A percentile compares a stretch with the other conserved stretches of the same genome.
phyloP scores from a whole-genome alignment of 2,113 vertebrate genomes.

The Sinocyclocheilus grahami region DNA sequence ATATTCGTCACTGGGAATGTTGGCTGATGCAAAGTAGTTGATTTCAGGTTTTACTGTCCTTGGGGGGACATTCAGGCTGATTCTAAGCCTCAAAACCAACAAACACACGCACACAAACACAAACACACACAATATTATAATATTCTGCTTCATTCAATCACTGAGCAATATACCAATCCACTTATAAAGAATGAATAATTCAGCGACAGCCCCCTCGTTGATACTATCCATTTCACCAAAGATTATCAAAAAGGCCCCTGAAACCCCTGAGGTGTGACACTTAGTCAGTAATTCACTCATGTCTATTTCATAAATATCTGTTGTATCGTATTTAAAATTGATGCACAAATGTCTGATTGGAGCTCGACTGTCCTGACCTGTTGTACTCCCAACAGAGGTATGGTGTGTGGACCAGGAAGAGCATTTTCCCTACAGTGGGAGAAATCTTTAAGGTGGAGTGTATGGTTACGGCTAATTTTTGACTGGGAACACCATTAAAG shows the following conservation, averaged over 20 bases:
- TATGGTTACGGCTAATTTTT: no score
- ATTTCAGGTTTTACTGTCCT: not conserved
- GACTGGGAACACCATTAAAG: no score
- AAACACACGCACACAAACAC: not conserved
- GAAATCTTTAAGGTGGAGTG: not conserved
- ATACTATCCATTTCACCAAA: constrained; percentile 46
- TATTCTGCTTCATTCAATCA: not conserved
- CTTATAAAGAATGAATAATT: constrained; percentile 62
- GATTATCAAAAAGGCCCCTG: constrained; percentile 42
- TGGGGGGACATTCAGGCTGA: not conserved
- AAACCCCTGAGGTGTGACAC: constrained; percentile 44
- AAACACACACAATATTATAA: not conserved
- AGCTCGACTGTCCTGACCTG: constrained; percentile 22
- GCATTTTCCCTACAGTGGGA: not conserved
- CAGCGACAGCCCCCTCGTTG: constrained; percentile 48
- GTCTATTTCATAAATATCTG: constrained; percentile 34
- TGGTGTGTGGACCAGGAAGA: not conserved
- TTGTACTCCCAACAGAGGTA: not conserved
- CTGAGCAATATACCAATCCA: constrained; percentile 43
- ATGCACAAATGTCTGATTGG: constrained; percentile 41
- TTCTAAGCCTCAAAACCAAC: not conserved
- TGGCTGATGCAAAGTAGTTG: not conserved
- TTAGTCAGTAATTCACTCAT: constrained; percentile 60
- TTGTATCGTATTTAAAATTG: constrained; percentile 39
- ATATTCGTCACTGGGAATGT: not conserved